Evolutionary conservation across 2,888 invertebrate species (phyloP).

Genomic region (Chirona hameri): DNA sequence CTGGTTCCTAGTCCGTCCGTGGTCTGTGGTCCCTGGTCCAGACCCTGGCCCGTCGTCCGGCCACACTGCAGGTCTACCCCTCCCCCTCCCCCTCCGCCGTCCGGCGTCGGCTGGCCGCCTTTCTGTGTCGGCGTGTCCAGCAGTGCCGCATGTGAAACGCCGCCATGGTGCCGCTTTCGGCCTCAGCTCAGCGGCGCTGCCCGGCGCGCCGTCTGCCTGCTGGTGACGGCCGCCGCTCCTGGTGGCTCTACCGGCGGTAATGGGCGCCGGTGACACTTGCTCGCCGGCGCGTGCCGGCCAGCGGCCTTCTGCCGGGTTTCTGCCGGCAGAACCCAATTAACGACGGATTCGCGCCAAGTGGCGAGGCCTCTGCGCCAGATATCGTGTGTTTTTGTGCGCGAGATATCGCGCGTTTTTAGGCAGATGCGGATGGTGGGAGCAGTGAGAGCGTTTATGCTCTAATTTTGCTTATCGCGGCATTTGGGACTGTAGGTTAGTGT

Average conservation of each 20-base stretch:
- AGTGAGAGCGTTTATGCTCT: too few relatives aligned
- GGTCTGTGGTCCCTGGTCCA: too few relatives aligned
- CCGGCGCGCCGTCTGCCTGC: not conserved
- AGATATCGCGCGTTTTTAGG: too few relatives aligned
- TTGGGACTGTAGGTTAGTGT: not conserved
- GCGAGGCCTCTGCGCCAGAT: too few relatives aligned
- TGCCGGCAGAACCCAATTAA: not conserved
- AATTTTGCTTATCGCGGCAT: too few relatives aligned
- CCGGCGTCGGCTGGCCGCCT: not conserved
- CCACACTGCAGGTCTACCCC: too few relatives aligned
- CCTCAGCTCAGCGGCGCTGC: not conserved
- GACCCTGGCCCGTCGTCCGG: too few relatives aligned
- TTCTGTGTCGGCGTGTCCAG: not conserved
- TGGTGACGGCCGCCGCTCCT: not conserved
- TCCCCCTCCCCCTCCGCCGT: too few relatives aligned
- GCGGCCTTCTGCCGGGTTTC: not conserved
- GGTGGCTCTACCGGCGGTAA: not conserved
- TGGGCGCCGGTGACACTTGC: not conserved
- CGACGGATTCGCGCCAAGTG: too few relatives aligned
- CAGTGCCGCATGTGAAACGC: not conserved
- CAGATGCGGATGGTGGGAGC: too few relatives aligned
- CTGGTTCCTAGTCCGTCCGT: too few relatives aligned
- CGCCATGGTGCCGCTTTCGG: not conserved
- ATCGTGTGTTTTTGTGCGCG: too few relatives aligned
- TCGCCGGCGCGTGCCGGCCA: not conserved